phyloP scores from a whole-genome alignment of 1,140 invertebrate genomes.

The Drosophila pandora region DNA sequence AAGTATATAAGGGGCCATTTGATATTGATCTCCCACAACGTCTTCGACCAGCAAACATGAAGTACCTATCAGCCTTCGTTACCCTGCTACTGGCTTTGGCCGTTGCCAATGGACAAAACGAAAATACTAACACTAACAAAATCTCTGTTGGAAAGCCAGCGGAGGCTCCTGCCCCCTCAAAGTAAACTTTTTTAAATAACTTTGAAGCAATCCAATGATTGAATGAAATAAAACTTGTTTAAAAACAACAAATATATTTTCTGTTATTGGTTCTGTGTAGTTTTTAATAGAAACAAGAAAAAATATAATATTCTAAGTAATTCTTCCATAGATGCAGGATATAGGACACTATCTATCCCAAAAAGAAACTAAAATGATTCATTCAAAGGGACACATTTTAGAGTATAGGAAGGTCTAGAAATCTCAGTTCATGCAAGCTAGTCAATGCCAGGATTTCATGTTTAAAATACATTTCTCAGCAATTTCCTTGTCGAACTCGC shows the following conservation, averaged over 20 bases:
- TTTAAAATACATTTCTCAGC: too few species aligned
- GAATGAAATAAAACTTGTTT: neutral
- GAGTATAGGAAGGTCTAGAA: too few species aligned
- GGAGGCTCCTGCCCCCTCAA: neutral
- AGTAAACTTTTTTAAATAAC: neutral
- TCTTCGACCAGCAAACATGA: neutral
- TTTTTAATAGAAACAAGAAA: too few species aligned
- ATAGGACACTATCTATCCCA: too few species aligned
- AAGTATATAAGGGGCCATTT: neutral
- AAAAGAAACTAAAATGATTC: too few species aligned
- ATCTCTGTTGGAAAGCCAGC: neutral
- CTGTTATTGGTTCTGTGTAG: neutral
- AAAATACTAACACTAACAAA: neutral
- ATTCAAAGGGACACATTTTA: too few species aligned
- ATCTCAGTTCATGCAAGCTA: too few species aligned
- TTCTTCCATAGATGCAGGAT: too few species aligned
- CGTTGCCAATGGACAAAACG: neutral
- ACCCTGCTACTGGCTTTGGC: constrained; percentile 1
- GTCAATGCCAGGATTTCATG: too few species aligned
- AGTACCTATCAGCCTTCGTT: constrained; percentile 1
- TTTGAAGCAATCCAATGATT: neutral
- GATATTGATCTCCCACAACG: neutral
- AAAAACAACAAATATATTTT: neutral
- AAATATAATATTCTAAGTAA: too few species aligned
- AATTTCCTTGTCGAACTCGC: too few species aligned